Conservation (phyloP, 2,888 invertebrate genomes). For the Cerastoderma edule region DNA sequence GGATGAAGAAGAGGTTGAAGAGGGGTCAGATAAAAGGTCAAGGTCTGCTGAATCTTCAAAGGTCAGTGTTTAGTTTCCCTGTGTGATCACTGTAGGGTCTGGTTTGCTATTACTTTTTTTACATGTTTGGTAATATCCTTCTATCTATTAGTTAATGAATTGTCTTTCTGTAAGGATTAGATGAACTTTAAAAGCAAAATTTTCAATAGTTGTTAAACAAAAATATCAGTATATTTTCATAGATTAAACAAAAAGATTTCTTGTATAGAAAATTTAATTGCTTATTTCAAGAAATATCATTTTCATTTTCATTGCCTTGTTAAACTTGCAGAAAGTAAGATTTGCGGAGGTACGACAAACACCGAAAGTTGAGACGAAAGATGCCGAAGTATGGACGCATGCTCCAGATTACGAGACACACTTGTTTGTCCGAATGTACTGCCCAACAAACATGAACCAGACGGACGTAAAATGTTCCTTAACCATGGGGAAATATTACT, state of each 20-base stretch:
- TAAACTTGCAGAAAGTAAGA: conserved; percentile 72
- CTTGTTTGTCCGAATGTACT: conserved; percentile 77
- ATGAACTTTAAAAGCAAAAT: too few relatives aligned
- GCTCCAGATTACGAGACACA: conserved; percentile 79
- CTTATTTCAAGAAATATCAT: too few relatives aligned
- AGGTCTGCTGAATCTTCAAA: conserved; percentile 35
- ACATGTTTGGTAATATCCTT: too few relatives aligned
- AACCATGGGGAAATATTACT: conserved; percentile 74
- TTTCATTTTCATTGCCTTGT: too few relatives aligned
- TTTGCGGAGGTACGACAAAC: conserved; percentile 64
- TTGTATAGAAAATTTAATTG: too few relatives aligned
- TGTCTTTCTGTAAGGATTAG: too few relatives aligned
- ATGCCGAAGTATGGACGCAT: conserved; percentile 73
- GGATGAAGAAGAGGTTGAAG: conserved; percentile 59
- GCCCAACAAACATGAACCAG: conserved; percentile 76
- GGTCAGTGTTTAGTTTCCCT: conserved; percentile 22
- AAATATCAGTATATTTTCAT: too few relatives aligned
- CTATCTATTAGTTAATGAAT: too few relatives aligned
- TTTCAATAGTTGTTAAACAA: too few relatives aligned
- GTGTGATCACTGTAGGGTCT: too few relatives aligned
- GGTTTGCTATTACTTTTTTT: too few relatives aligned
- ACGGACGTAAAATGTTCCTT: conserved; percentile 78
- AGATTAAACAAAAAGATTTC: too few relatives aligned
- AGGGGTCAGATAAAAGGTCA: conserved; percentile 41
- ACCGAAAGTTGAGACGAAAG: conserved; percentile 70